Percentiles rank a stretch among this genome's conserved stretches.
Evolutionary conservation across 2,113 vertebrate genomes (phyloP).

Genomic region (Stigmatopora nigra): DNA sequence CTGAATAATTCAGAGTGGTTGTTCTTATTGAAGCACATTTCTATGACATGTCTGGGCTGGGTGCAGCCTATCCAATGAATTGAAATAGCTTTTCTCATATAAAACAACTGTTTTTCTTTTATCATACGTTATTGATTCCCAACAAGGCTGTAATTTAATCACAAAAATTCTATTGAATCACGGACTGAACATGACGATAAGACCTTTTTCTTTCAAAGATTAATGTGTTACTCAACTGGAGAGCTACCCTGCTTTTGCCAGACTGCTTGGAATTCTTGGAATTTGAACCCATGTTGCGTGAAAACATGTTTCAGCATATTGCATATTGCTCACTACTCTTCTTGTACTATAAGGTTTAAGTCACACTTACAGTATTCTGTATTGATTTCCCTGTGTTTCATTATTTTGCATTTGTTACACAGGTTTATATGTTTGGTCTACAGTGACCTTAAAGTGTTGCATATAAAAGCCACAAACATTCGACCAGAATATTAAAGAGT

Average conservation of each 20-base stretch:
- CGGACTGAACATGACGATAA: background rate
- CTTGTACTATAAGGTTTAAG: background rate
- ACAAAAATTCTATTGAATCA: background rate
- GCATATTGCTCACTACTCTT: background rate
- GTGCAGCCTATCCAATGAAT: background rate
- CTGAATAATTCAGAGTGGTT: slow-evolving; percentile 62
- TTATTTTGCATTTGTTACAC: background rate
- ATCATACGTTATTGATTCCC: background rate
- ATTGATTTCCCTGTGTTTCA: background rate
- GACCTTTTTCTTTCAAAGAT: background rate
- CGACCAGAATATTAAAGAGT: background rate
- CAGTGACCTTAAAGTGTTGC: background rate
- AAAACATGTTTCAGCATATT: slow-evolving; percentile 6
- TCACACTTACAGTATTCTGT: background rate
- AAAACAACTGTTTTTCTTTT: background rate
- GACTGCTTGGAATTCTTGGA: slow-evolving; percentile 1
- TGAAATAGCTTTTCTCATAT: background rate
- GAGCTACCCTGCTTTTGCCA: background rate
- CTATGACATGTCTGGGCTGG: slow-evolving; percentile 41
- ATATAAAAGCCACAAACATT: background rate
- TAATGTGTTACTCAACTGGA: background rate
- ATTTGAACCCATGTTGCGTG: background rate
- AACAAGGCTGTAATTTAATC: background rate
- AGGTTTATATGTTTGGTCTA: background rate
- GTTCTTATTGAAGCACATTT: slow-evolving; percentile 40